Evolutionary conservation across 2,113 vertebrate genomes (phyloP), one percentile per base, ranked within the genome.

Genomic region (Polyodon spathula): DNA sequence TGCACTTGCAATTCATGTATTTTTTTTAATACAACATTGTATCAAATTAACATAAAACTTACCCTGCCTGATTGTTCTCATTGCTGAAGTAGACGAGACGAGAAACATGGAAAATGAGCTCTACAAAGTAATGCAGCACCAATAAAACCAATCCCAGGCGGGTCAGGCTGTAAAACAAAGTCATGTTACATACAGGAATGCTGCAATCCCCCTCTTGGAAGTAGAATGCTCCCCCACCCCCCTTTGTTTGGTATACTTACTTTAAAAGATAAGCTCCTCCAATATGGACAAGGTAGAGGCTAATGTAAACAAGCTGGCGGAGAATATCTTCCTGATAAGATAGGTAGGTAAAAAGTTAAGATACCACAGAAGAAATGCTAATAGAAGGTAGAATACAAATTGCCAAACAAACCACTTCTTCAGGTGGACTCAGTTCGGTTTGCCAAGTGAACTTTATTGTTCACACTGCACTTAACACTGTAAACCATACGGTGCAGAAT

Each of bases 11-110:
- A n/a, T n/a, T n/a, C n/a, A n/a, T n/a, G n/a, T n/a, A n/a, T n/a
- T n/a, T n/a, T n/a, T n/a, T n/a, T n/a, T n/a, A n/a, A n/a, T n/a
- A n/a, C n/a, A n/a, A n/a, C n/a, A n/a, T n/a, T n/a, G n/a, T n/a
- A n/a, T n/a, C n/a, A n/a, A n/a, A 27, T 27, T 1, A 27, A 27
- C 27, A 27, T 27, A 27, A 27, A 27, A 66, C 89, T 86, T 72
- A 97, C 96, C 96, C 94, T 59, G 88, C 88, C 75, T 97, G 95
- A 58, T 92, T 90, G 67, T 88, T 93, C 77, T 99, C 96, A 53
- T 97, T 89, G 76, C 90, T 97, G 83, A 98, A 99, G 81, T 98
- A 99, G 78, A 98, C 72, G 14, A 98, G 89, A 51, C 95, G 91
- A 38, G 96, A 96, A 63, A 97, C 76, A 59, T 98, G 96, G 81